Evolutionary conservation across 53 echinoderm and acorn worm genomes (phyloP).

Genomic region (Apostichopus leukothele): DNA sequence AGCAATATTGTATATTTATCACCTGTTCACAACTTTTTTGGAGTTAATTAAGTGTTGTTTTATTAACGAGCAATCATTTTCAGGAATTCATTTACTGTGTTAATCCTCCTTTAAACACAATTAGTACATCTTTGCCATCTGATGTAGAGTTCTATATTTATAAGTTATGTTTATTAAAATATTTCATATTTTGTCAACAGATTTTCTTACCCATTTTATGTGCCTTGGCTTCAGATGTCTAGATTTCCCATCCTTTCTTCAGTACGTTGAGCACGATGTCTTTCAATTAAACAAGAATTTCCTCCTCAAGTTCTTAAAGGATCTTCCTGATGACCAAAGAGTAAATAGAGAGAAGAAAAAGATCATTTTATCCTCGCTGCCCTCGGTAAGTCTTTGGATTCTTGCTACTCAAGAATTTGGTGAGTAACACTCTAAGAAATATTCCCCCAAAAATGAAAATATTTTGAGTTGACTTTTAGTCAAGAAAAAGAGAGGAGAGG

Average conservation of each 20-base stretch:
- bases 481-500: no score
- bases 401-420: not conserved
- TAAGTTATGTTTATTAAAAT: no score
- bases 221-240: conserved; percentile 82
- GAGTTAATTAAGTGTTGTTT: no score
- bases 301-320: conserved; percentile 61
- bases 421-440: no score
- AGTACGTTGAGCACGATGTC: conserved; percentile 79
- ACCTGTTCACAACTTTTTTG: no score
- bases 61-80: no score
- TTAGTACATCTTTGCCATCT: no score
- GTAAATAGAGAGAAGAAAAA: conserved; percentile 69
- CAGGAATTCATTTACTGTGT: no score
- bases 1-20: not conserved
- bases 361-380: conserved; percentile 63
- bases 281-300: conserved; percentile 70
- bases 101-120: no score
- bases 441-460: no score
- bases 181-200: conserved; percentile 32
- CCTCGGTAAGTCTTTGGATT: conserved; percentile 55
- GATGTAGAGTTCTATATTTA: no score
- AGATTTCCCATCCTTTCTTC: conserved; percentile 70
- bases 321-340: conserved; percentile 67
- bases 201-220: conserved; percentile 71
- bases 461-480: no score